Base-by-base conservation (phyloP, 2,888 invertebrate genomes). In the Cephus pygmeus region DNA sequence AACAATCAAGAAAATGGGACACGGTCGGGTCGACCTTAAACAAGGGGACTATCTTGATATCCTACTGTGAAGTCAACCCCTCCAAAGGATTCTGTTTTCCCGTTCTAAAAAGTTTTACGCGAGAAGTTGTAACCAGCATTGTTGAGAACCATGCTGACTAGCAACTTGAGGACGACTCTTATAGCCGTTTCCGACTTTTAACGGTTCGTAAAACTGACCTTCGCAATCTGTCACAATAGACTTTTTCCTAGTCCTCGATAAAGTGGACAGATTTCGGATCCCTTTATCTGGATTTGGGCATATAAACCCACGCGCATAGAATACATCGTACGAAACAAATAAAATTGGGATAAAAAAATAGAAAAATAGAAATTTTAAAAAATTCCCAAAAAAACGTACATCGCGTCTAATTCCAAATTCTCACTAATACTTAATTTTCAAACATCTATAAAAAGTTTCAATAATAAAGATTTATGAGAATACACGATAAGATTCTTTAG, bases 121-220 rank as follows among this genome's bases (percentile, higher is more conserved):
- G 15, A 56, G 56, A 56, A 56, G 56, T 56, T 56, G 56, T 56
- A 23, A 9, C 56, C 56, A 56, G 56, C 15, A 56, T 23, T 56
- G 56, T 56, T 56, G 56, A 23, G 56, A 56, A 23, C 56, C 56
- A 23, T 23, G 56, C 56, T 56, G 56, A 56, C 56, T 23, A 2
- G 23, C 2, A 56, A 56, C 56, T 56, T 9, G 56, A 56, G 56
- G 23, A 23, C 56, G 56, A 56, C 56, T 56, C 56, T 56, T 56
- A 56, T 23, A n/a, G 69, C 74, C 34, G 34, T 74, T 74, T 73
- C 73, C 31, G 74, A 77, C 74, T 77, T 77, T 77, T 73, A 73
- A 73, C 73, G 40, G 77, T 33, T 73, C 77, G 68, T 77, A 73
- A 77, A 77, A 77, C 73, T 77, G 77, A 77, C 77, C 77, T 74